A percentile compares a stretch with the other conserved stretches of the same genome.
Evolutionary conservation across 2,888 invertebrate species (phyloP).

Genomic region (Eupithecia insigniata): DNA sequence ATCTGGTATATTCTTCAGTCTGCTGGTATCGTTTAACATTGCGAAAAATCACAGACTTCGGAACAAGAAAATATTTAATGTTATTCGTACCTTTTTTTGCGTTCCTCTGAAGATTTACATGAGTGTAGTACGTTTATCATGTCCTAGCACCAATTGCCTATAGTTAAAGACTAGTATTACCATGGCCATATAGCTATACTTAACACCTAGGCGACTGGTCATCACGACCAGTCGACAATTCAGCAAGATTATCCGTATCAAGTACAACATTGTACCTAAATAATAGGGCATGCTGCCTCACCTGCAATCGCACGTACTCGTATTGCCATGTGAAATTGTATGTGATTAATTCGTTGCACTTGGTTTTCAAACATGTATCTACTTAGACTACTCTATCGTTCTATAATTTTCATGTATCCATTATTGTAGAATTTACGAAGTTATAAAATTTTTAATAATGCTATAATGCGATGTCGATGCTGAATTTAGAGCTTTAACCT

Average conservation of each 20-base stretch:
- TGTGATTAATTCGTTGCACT: conserved; percentile 7
- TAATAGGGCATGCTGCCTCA: not conserved
- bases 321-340: not conserved
- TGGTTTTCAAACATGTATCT: not conserved
- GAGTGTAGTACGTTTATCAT: not conserved
- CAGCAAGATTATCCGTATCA: conserved; percentile 7
- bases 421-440: too few species aligned
- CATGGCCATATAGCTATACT: not conserved
- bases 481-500: too few species aligned
- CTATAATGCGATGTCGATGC: too few species aligned
- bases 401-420: not conserved
- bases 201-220: not conserved
- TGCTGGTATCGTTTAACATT: too few species aligned
- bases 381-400: not conserved
- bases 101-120: too few species aligned
- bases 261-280: not conserved
- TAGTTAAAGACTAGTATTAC: not conserved
- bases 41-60: too few species aligned
- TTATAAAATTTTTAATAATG: too few species aligned
- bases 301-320: conserved; percentile 1
- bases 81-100: too few species aligned
- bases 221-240: too few species aligned
- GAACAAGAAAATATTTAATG: too few species aligned
- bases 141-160: not conserved
- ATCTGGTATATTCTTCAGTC: too few species aligned